Conservation (phyloP, 2,888 invertebrate genomes). For the Plebejus melissa region DNA sequence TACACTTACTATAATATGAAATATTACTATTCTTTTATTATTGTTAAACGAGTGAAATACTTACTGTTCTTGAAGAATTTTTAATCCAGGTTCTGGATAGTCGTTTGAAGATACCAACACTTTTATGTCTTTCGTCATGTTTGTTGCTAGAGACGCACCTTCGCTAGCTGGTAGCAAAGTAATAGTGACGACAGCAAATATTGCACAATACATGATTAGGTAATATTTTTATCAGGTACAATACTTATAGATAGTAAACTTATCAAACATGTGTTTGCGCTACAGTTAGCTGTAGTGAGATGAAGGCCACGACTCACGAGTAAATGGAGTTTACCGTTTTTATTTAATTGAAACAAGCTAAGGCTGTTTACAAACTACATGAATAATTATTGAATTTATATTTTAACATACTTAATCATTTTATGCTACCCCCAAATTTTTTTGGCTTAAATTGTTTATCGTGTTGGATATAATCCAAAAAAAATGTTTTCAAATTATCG, state of each 20-base stretch:
- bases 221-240: constrained; percentile 32
- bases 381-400: no score
- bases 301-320: constrained; percentile 31
- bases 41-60: constrained; percentile 44
- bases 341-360: not conserved
- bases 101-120: constrained; percentile 86
- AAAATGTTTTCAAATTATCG: no score
- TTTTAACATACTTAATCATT: no score
- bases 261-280: constrained; percentile 17
- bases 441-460: no score
- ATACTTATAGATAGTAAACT: constrained; percentile 27
- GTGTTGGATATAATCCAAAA: no score
- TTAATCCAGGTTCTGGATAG: constrained; percentile 81
- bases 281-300: not conserved
- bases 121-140: constrained; percentile 72
- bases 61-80: constrained; percentile 82
- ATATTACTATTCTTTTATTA: not conserved
- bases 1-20: not conserved
- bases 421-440: no score
- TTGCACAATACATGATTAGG: constrained; percentile 35
- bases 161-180: constrained; percentile 41
- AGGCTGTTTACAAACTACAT: not conserved
- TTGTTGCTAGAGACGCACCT: constrained; percentile 38
- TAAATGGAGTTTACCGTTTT: constrained; percentile 13
- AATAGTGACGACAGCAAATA: constrained; percentile 41